A percentile compares a stretch with the other conserved stretches of the same genome.
These are phyloP conservation scores for Drosophila repletoides DNA, from an alignment of 1,140 invertebrate species.

Conservation along the genomic window DNA sequence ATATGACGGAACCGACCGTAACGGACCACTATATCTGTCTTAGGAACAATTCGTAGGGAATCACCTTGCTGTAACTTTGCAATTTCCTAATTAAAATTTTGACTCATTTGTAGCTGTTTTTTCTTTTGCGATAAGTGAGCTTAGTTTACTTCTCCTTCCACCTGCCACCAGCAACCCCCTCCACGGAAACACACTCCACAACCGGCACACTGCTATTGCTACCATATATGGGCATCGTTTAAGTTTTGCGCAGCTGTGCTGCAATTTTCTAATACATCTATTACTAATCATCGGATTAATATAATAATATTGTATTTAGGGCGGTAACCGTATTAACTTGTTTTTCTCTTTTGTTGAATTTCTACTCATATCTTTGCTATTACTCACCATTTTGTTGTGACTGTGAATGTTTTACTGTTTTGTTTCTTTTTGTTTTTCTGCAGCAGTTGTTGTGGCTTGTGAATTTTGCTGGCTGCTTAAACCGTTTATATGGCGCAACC, in stretches of 20 bases:
- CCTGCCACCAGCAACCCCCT: not conserved
- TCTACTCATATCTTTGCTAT: slow-evolving; percentile 39
- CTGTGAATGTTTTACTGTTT: slow-evolving; percentile 30
- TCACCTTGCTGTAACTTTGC: no score
- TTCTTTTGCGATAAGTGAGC: slow-evolving; percentile 41
- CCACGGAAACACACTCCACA: not conserved
- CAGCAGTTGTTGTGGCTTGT: no score
- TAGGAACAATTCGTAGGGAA: no score
- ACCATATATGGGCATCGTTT: slow-evolving; percentile 71
- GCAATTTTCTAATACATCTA: not conserved
- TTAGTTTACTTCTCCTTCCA: not conserved
- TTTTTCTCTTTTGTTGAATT: slow-evolving; percentile 32
- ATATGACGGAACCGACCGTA: no score
- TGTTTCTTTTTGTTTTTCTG: not conserved
- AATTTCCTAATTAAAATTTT: no score
- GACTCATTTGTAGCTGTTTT: slow-evolving; percentile 47
- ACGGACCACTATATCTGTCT: no score
- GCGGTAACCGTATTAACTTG: slow-evolving; percentile 23
- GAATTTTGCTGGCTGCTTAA: not conserved
- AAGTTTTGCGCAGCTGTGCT: slow-evolving; percentile 6
- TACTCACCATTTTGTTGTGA: slow-evolving; percentile 62
- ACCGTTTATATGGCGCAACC: not conserved
- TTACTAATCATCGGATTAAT: no score
- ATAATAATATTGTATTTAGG: no score
- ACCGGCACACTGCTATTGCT: slow-evolving; percentile 55